A percentile compares a stretch with the other conserved stretches of the same genome.
phyloP scores from a whole-genome alignment of 2,888 invertebrate genomes.

The Holacanthella duospinosa region DNA sequence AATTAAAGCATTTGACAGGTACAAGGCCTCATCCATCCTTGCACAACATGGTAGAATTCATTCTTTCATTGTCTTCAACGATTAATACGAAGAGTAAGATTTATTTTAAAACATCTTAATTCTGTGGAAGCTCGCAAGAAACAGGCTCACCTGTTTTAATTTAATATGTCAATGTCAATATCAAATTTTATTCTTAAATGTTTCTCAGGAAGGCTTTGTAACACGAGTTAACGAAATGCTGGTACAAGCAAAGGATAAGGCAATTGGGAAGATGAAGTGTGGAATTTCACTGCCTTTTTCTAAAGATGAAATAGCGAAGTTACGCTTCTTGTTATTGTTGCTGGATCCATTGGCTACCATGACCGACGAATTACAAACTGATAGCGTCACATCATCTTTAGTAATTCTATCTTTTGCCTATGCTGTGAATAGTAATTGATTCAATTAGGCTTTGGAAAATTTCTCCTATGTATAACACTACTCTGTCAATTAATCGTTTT shows the following conservation, averaged over 20 bases:
- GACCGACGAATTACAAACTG: not conserved
- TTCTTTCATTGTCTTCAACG: not conserved
- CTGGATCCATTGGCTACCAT: not conserved
- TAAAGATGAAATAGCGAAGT: not conserved
- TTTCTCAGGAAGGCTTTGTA: not conserved
- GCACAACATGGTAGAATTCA: not conserved
- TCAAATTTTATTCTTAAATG: too few species aligned
- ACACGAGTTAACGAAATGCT: not conserved
- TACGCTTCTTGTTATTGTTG: not conserved
- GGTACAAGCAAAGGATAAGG: not conserved
- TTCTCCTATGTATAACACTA: too few species aligned
- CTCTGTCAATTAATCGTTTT: too few species aligned
- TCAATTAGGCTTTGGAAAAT: too few species aligned
- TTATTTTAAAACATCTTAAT: too few species aligned
- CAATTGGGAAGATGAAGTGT: not conserved
- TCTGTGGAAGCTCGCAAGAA: not conserved
- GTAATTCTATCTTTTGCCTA: not conserved
- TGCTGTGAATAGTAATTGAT: not conserved
- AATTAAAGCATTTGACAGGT: not conserved
- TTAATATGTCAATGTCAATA: too few species aligned
- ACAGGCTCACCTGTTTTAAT: not conserved
- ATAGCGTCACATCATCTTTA: not conserved
- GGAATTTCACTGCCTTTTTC: not conserved
- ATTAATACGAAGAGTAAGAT: not conserved
- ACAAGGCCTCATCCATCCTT: not conserved